Evolutionary conservation across 2,888 invertebrate genomes (phyloP).

Genomic region (Sisyra terminalis): DNA sequence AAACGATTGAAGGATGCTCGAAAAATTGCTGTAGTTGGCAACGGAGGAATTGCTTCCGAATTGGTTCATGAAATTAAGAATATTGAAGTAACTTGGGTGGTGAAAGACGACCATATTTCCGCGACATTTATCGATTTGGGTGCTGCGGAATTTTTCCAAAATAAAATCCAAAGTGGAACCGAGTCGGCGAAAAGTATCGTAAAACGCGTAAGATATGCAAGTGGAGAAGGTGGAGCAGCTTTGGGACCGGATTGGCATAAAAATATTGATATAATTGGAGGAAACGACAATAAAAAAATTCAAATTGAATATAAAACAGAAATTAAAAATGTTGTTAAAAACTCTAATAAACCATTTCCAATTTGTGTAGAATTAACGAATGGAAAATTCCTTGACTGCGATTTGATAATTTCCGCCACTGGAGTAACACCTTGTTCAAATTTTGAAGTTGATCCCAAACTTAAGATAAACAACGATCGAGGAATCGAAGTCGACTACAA

Average conservation of each 20-base stretch:
- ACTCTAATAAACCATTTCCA: conserved; percentile 36
- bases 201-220: conserved; percentile 49
- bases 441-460: conserved; percentile 33
- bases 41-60: conserved; percentile 98
- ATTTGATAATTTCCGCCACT: conserved; percentile 89
- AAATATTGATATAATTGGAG: conserved; percentile 41
- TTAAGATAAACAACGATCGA: conserved; percentile 47
- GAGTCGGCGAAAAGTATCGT: conserved; percentile 22
- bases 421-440: conserved; percentile 65
- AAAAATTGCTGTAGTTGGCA: conserved; percentile 75
- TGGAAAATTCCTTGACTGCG: conserved; percentile 55
- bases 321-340: conserved; percentile 24
- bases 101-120: conserved; percentile 83
- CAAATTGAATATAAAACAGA: conserved; percentile 45
- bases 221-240: conserved; percentile 60
- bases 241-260: conserved; percentile 95
- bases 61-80: conserved; percentile 75
- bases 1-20: conserved; percentile 47
- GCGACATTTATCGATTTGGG: conserved; percentile 92
- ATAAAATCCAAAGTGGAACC: conserved; percentile 22
- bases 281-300: conserved; percentile 27
- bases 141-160: conserved; percentile 83
- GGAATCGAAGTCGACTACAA: conserved; percentile 73
- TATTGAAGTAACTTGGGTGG: conserved; percentile 80
- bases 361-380: conserved; percentile 58